A percentile compares a stretch with the other conserved stretches of the same genome.
Conservation (phyloP, 1,140 invertebrate species). For the Ganaspis sp. region DNA sequence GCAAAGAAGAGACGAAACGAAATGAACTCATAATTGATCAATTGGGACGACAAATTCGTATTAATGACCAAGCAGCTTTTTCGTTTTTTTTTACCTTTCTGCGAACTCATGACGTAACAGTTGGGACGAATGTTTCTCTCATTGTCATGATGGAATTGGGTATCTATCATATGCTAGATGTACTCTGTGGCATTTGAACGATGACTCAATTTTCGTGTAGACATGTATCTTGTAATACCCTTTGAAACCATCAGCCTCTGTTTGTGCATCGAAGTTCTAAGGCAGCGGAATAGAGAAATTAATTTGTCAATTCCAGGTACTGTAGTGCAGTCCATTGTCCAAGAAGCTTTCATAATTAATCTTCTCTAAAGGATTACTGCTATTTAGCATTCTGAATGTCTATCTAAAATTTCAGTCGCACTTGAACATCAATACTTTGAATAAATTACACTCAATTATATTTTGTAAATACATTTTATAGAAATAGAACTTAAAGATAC, state of each 20-base stretch:
- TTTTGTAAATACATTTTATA: no score
- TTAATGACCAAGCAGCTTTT: conserved; percentile 57
- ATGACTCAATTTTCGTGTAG: conserved; percentile 2
- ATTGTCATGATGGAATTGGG: conserved; percentile 47
- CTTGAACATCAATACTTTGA: no score
- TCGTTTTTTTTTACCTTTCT: conserved; percentile 43
- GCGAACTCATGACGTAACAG: conserved; percentile 49
- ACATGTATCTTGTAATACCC: conserved; percentile 13
- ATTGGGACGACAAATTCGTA: conserved; percentile 40
- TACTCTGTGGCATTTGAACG: conserved; percentile 5
- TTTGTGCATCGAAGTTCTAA: not conserved
- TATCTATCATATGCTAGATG: conserved; percentile 42
- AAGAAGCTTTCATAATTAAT: conserved; percentile 2
- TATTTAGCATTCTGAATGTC: not conserved
- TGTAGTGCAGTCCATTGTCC: not conserved
- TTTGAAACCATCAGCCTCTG: not conserved
- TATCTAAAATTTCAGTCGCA: no score
- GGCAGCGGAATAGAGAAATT: not conserved
- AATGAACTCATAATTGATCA: conserved; percentile 35
- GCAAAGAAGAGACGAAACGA: conserved; percentile 16
- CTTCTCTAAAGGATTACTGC: not conserved
- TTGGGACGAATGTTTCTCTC: conserved; percentile 49
- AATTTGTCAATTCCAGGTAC: conserved; percentile 5
- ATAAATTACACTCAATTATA: no score
- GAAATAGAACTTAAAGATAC: no score